Evolutionary conservation across 2,113 vertebrate genomes (phyloP).

Genomic region (Dipodomys merriami): DNA sequence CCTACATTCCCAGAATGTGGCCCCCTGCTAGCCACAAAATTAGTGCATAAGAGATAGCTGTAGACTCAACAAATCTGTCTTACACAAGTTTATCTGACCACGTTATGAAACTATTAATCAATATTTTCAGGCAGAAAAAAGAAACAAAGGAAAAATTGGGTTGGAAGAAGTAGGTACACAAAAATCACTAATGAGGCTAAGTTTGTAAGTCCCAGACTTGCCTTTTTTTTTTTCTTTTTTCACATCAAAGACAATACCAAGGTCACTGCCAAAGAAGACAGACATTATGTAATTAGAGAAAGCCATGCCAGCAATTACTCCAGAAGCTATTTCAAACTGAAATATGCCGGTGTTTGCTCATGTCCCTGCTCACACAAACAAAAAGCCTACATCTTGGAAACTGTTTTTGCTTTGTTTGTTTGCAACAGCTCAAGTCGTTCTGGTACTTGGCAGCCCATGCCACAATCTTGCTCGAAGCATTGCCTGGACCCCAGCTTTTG

Average conservation of each 20-base stretch:
- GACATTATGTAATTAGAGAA: slow-evolving; percentile 83
- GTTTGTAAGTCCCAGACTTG: slow-evolving; percentile 37
- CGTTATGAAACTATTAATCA: not conserved
- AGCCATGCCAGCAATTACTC: slow-evolving; percentile 80
- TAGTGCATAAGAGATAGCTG: slow-evolving; percentile 31
- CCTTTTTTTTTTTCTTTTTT: slow-evolving; percentile 60
- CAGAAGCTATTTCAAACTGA: slow-evolving; percentile 81
- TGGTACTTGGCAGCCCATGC: slow-evolving; percentile 75
- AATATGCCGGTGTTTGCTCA: slow-evolving; percentile 79
- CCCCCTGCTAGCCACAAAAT: not conserved
- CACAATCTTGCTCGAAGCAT: slow-evolving; percentile 72
- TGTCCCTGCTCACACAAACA: slow-evolving; percentile 84
- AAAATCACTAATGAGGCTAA: slow-evolving; percentile 9
- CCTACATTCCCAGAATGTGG: not conserved
- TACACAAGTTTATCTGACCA: not conserved
- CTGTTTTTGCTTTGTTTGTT: slow-evolving; percentile 79
- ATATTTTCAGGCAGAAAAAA: slow-evolving; percentile 42
- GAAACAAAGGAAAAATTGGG: slow-evolving; percentile 42
- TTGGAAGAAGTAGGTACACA: slow-evolving; percentile 43
- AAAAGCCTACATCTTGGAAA: slow-evolving; percentile 85
- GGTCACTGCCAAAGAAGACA: slow-evolving; percentile 75
- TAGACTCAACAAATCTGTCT: not conserved
- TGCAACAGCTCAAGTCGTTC: slow-evolving; percentile 79
- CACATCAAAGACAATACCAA: slow-evolving; percentile 72
- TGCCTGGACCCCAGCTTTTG: slow-evolving; percentile 17